phyloP scores from a whole-genome alignment of 1,140 invertebrate genomes.

The Bemisia tabaci region DNA sequence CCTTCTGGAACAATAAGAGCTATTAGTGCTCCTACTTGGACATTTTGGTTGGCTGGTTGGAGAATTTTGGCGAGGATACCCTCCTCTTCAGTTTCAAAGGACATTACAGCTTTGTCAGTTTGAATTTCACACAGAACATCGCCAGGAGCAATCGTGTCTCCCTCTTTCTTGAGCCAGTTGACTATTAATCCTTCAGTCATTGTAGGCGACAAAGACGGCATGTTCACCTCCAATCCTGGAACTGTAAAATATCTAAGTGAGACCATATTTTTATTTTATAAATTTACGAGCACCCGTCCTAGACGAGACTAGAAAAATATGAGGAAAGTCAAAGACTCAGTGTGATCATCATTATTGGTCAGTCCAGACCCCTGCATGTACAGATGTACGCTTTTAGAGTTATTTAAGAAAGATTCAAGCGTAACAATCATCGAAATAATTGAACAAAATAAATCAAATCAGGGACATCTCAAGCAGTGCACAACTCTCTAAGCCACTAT shows the following conservation, averaged over 20 bases:
- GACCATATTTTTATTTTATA: background rate
- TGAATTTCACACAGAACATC: slow-evolving; percentile 97
- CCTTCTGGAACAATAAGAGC: slow-evolving; percentile 40
- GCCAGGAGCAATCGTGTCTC: slow-evolving; percentile 56
- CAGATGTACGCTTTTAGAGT: no score
- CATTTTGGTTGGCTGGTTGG: slow-evolving; percentile 32
- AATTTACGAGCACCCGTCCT: no score
- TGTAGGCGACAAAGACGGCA: slow-evolving; percentile 93
- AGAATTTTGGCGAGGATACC: slow-evolving; percentile 93
- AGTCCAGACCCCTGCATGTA: no score
- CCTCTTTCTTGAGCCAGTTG: slow-evolving; percentile 96
- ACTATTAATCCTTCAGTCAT: slow-evolving; percentile 96
- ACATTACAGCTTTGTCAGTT: slow-evolving; percentile 99
- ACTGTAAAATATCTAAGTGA: slow-evolving; percentile 12
- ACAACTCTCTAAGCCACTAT: no score
- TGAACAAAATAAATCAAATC: no score
- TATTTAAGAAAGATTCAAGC: no score
- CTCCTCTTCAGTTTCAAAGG: slow-evolving; percentile 96
- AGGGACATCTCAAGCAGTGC: no score
- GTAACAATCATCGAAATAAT: no score
- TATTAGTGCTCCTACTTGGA: slow-evolving; percentile 39
- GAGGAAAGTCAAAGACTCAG: no score
- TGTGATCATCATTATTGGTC: no score
- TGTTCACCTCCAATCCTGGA: slow-evolving; percentile 15
- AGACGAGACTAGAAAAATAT: no score